These are phyloP conservation scores for Rotaria sp. DNA, from an alignment of 2,888 invertebrate genomes.

Conservation along the genomic window DNA sequence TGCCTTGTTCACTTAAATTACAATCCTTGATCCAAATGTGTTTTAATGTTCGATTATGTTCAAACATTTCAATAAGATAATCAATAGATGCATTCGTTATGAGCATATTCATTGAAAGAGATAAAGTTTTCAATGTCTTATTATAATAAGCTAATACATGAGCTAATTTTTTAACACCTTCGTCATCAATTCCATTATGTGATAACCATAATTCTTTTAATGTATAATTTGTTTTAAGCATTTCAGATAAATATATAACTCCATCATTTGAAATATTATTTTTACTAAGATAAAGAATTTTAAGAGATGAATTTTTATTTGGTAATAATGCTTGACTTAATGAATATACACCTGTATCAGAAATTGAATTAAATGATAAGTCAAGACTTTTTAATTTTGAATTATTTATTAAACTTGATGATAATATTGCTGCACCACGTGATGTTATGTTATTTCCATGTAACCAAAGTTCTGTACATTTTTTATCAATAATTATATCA, in stretches of 20 bases:
- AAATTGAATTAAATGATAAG: background rate
- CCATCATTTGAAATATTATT: background rate
- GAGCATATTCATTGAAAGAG: background rate
- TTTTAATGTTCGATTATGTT: background rate
- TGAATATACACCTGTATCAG: background rate
- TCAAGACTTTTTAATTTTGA: background rate
- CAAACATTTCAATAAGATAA: background rate
- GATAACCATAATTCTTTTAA: background rate
- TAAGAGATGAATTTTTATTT: background rate
- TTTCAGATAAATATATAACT: background rate
- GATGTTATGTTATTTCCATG: background rate
- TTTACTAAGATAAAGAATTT: background rate
- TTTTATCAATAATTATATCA: background rate
- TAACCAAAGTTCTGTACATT: constrained; percentile 7
- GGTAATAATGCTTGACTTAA: background rate
- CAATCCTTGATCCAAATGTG: background rate
- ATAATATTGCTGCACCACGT: background rate
- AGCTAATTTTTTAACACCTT: background rate
- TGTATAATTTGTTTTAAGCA: background rate
- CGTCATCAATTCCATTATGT: background rate
- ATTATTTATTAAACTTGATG: background rate
- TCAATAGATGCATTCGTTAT: background rate
- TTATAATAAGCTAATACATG: background rate
- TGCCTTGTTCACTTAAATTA: background rate
- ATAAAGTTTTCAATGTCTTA: background rate